Conservation (phyloP, 1,140 invertebrate species). For the Aphidius gifuensis region DNA sequence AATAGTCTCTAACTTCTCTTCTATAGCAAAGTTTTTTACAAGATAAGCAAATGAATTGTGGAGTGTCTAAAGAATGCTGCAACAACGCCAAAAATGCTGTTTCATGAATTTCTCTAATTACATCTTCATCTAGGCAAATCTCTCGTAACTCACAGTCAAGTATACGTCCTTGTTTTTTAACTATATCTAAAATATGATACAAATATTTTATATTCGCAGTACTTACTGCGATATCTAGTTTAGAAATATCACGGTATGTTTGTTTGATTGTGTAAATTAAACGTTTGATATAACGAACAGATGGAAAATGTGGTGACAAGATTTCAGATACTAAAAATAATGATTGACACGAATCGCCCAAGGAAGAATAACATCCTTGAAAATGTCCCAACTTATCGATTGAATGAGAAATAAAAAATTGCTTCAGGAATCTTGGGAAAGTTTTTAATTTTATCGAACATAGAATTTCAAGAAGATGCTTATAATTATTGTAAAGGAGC, state of each 20-base stretch:
- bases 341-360: background rate
- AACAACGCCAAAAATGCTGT: constrained; percentile 16
- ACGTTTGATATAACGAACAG: background rate
- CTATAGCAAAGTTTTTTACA: constrained; percentile 31
- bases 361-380: background rate
- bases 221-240: background rate
- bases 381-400: background rate
- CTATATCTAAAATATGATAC: background rate
- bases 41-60: constrained; percentile 26
- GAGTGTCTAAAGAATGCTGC: constrained; percentile 18
- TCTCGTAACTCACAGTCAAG: background rate
- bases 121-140: constrained; percentile 22
- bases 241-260: too few relatives aligned
- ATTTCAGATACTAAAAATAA: background rate
- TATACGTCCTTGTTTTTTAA: background rate
- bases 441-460: background rate
- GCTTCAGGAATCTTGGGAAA: background rate
- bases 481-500: background rate
- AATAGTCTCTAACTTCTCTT: constrained; percentile 22
- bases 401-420: background rate
- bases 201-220: background rate
- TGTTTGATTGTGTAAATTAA: background rate
- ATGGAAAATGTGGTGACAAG: background rate
- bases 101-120: constrained; percentile 15
- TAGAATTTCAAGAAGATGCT: background rate